phyloP scores from a whole-genome alignment of 2,113 vertebrate genomes.

The Sprattus sprattus region DNA sequence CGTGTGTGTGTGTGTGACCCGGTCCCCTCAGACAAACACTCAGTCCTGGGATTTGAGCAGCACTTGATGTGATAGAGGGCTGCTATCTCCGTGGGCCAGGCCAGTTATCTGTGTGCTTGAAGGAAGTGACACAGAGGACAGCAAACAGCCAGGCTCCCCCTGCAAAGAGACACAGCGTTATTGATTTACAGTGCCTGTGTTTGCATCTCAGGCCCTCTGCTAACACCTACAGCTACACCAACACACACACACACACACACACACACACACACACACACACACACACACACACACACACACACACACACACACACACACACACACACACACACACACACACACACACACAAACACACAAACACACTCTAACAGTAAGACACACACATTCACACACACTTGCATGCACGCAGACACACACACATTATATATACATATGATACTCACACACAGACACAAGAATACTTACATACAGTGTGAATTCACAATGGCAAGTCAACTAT shows the following conservation, averaged over 20 bases:
- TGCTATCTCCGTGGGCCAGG: slow-evolving; percentile 42
- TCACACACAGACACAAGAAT: neutral
- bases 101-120: slow-evolving; percentile 41
- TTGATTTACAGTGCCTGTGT: slow-evolving; percentile 36
- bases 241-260: neutral
- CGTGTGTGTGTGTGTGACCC: neutral
- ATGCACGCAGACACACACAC: neutral
- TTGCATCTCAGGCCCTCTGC: neutral
- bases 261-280: neutral
- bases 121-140: slow-evolving; percentile 40
- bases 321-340: neutral
- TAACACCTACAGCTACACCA: neutral
- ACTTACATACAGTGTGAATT: neutral
- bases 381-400: neutral
- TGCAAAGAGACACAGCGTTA: slow-evolving; percentile 32
- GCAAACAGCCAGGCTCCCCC: slow-evolving; percentile 39
- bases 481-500: neutral
- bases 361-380: neutral
- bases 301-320: neutral
- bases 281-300: neutral
- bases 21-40: slow-evolving; percentile 48
- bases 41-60: slow-evolving; percentile 41
- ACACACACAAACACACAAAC: neutral
- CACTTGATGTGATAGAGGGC: slow-evolving; percentile 36
- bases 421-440: neutral